Evolutionary conservation across 2,113 vertebrate species (phyloP).

Genomic region (Lasiurus cinereus): DNA sequence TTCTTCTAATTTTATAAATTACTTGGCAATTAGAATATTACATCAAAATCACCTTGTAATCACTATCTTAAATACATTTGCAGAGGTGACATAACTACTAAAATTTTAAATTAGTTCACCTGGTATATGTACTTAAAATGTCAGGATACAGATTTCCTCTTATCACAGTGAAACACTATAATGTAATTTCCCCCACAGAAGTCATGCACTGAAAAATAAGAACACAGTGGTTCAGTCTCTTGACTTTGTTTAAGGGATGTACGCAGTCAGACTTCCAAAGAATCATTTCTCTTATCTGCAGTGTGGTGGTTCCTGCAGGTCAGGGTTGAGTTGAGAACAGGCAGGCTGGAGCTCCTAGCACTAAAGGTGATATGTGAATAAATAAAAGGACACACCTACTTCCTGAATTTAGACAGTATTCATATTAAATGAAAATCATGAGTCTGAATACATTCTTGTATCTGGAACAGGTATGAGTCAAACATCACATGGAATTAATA

Average conservation of each 20-base stretch:
- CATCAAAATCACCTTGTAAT: neutral
- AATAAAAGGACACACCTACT: neutral
- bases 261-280: constrained; percentile 22
- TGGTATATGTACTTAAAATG: neutral
- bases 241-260: constrained; percentile 20
- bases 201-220: neutral
- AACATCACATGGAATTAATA: neutral
- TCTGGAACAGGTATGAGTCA: neutral
- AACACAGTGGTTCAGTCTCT: neutral
- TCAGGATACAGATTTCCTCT: neutral
- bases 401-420: neutral
- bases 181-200: neutral
- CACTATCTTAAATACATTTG: neutral
- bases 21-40: neutral
- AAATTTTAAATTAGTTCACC: neutral
- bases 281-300: constrained; percentile 49
- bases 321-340: constrained; percentile 29
- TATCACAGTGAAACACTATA: neutral
- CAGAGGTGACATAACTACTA: neutral
- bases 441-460: neutral
- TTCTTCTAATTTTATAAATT: neutral
- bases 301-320: neutral
- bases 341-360: neutral
- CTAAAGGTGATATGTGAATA: neutral
- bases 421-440: neutral